Conservation (phyloP, 2,888 invertebrate species). For the Nephrotoma guestfalica region DNA sequence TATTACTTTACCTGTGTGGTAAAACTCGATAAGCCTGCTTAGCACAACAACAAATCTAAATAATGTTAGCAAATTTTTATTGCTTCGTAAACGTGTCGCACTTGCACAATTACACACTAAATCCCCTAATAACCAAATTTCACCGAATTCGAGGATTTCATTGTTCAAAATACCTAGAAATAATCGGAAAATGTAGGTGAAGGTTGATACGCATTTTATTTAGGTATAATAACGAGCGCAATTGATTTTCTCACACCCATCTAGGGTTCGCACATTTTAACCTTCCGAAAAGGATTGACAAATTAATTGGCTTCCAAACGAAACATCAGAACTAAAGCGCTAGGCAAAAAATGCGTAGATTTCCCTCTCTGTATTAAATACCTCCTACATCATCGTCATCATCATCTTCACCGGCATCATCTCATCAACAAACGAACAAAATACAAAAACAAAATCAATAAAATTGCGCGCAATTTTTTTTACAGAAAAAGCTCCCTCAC, state of each 20-base stretch:
- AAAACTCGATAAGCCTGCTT: no score
- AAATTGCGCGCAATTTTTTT: neutral
- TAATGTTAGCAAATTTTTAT: no score
- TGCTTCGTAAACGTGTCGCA: no score
- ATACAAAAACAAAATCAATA: neutral
- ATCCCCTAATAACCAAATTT: no score
- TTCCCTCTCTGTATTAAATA: neutral
- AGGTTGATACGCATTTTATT: no score
- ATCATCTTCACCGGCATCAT: neutral
- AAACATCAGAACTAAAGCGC: neutral
- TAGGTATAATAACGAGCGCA: neutral
- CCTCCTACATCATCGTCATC: neutral
- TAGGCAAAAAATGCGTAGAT: neutral
- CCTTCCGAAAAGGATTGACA: neutral
- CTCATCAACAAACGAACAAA: neutral
- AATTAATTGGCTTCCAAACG: neutral
- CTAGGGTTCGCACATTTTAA: neutral
- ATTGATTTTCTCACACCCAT: neutral
- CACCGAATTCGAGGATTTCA: no score
- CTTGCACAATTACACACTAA: no score
- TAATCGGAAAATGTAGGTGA: no score
- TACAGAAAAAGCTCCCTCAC: neutral
- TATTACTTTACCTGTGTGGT: no score
- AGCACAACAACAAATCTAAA: no score
- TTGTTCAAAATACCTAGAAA: no score